phyloP scores from a whole-genome alignment of 2,797 vertebrate species.

The Euthynnus affinis region DNA sequence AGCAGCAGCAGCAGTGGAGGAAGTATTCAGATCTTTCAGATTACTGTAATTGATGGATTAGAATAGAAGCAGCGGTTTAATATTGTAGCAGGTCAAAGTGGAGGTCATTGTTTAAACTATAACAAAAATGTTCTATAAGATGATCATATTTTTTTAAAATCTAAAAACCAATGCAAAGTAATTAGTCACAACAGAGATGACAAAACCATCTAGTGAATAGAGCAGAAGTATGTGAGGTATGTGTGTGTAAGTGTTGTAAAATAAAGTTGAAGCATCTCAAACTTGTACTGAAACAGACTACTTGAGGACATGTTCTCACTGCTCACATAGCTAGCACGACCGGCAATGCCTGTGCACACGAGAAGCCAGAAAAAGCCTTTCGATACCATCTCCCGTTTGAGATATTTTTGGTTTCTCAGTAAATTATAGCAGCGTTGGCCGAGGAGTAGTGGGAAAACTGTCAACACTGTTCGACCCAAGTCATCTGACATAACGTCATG shows the following conservation, averaged over 20 bases:
- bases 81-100: too few species aligned
- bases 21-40: not conserved
- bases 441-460: not conserved
- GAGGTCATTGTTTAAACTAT: too few species aligned
- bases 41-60: not conserved
- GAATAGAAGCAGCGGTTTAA: not conserved
- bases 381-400: not conserved
- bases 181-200: too few species aligned
- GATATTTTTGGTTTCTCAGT: not conserved
- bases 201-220: too few species aligned
- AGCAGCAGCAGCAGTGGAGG: not conserved
- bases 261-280: too few species aligned
- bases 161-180: too few species aligned
- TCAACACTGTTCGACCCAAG: not conserved
- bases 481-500: not conserved
- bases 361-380: not conserved
- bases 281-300: too few species aligned
- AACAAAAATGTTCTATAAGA: too few species aligned
- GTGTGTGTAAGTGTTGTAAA: too few species aligned
- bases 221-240: too few species aligned
- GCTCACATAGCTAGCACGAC: not conserved
- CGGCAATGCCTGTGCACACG: not conserved
- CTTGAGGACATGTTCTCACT: too few species aligned
- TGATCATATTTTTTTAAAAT: too few species aligned
- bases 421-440: not conserved